phyloP scores from a whole-genome alignment of 2,113 vertebrate genomes.

The Oreocharis arfaki region DNA sequence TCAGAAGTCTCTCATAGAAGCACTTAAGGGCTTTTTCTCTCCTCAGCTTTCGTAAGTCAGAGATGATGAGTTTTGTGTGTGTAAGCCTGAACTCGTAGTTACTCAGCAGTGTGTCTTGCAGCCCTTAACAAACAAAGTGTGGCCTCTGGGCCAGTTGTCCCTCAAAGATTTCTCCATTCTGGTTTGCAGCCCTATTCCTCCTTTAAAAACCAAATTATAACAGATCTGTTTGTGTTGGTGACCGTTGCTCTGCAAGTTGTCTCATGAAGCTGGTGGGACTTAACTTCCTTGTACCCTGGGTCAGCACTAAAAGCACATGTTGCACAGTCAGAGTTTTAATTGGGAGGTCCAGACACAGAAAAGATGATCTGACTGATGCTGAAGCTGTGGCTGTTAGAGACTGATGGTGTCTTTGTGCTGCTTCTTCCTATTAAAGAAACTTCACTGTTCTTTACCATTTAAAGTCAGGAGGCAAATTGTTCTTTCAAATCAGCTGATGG shows the following conservation, averaged over 20 bases:
- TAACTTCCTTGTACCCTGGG: background rate
- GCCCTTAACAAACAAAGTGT: background rate
- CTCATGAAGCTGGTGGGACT: background rate
- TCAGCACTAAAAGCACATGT: background rate
- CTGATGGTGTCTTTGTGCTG: background rate
- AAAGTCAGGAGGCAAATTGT: background rate
- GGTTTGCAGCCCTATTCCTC: background rate
- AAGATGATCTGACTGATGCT: background rate
- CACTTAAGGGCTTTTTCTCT: constrained; percentile 23
- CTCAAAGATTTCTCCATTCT: background rate
- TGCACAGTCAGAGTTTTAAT: background rate
- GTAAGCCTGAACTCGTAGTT: background rate
- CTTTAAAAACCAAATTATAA: background rate
- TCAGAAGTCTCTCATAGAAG: constrained; percentile 1
- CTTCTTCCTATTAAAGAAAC: background rate
- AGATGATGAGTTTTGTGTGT: background rate
- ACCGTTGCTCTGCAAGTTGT: background rate
- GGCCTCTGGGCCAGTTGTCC: background rate
- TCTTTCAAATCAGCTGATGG: background rate
- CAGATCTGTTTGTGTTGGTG: background rate
- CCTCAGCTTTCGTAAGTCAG: constrained; percentile 20
- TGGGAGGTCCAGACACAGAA: background rate
- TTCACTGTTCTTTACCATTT: background rate
- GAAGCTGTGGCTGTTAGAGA: background rate
- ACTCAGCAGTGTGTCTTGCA: background rate